Conservation (phyloP, 92 coral and sea anemone genomes). For the Muricea muricata region DNA sequence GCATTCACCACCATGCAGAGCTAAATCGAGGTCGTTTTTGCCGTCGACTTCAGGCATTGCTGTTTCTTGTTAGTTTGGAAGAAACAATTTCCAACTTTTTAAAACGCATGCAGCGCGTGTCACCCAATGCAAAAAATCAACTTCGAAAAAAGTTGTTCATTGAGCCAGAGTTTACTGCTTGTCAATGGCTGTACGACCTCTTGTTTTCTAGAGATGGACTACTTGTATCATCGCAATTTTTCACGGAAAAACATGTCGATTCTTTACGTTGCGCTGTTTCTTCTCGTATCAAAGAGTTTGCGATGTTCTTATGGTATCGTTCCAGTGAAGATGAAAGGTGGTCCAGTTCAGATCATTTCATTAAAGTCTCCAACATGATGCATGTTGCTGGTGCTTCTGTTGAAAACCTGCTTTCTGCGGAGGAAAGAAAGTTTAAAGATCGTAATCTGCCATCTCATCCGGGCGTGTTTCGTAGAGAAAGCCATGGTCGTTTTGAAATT, state of each 20-base stretch:
- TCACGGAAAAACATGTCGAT: constrained; percentile 46
- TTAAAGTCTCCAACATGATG: constrained; percentile 69
- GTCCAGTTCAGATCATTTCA: constrained; percentile 63
- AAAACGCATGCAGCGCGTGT: constrained; percentile 42
- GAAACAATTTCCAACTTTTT: constrained; percentile 48
- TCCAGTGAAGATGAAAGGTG: constrained; percentile 43
- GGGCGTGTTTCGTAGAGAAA: constrained; percentile 70
- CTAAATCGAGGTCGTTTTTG: constrained; percentile 37
- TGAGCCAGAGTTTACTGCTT: constrained; percentile 58
- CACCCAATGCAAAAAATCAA: constrained; percentile 32
- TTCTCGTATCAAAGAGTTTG: constrained; percentile 59
- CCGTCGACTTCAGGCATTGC: constrained; percentile 59
- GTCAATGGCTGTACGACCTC: constrained; percentile 58
- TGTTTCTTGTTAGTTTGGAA: constrained; percentile 65
- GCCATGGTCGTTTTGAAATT: constrained; percentile 50
- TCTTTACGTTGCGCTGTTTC: constrained; percentile 51
- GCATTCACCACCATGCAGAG: constrained; percentile 48
- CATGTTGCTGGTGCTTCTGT: constrained; percentile 65
- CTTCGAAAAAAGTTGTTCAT: constrained; percentile 40
- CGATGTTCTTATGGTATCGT: constrained; percentile 58
- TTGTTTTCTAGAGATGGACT: constrained; percentile 69
- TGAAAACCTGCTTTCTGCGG: constrained; percentile 55
- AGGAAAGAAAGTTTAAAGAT: constrained; percentile 63
- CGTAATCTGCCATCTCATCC: neutral
- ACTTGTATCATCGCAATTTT: constrained; percentile 45